A percentile compares a stretch with the other conserved stretches of the same genome.
Conservation (phyloP, 2,113 vertebrate genomes). For the Orientallactaga bullata region DNA sequence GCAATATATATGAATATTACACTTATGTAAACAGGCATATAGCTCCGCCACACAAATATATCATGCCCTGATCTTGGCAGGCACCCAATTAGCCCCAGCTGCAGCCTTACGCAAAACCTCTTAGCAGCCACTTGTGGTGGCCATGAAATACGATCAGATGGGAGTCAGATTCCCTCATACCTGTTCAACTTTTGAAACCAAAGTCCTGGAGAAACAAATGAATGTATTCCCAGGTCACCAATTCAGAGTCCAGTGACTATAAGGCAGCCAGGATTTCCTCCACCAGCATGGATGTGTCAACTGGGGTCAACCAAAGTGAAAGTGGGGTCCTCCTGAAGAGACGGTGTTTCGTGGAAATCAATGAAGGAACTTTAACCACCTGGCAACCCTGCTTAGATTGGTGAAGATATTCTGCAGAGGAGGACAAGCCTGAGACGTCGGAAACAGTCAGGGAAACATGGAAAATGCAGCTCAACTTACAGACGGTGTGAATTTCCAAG, state of each 20-base stretch:
- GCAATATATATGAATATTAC: slow-evolving; percentile 57
- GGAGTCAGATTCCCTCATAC: slow-evolving; percentile 75
- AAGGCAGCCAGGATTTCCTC: slow-evolving; percentile 31
- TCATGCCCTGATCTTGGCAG: slow-evolving; percentile 74
- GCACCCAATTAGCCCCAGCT: slow-evolving; percentile 75
- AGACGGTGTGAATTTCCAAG: neutral
- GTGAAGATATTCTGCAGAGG: slow-evolving; percentile 25
- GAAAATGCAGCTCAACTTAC: neutral
- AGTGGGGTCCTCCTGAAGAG: slow-evolving; percentile 20
- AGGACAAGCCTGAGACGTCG: slow-evolving; percentile 23
- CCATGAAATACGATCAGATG: slow-evolving; percentile 75
- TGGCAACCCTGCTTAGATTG: neutral
- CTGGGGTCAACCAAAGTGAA: slow-evolving; percentile 27
- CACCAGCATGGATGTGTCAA: slow-evolving; percentile 17
- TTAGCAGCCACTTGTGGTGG: slow-evolving; percentile 74
- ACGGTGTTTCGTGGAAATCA: slow-evolving; percentile 65
- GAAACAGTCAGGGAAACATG: neutral
- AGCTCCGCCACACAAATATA: slow-evolving; percentile 66
- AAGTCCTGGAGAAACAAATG: slow-evolving; percentile 67
- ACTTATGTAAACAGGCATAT: slow-evolving; percentile 70
- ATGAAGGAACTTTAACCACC: slow-evolving; percentile 25
- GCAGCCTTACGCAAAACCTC: slow-evolving; percentile 75
- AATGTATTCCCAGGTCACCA: slow-evolving; percentile 23
- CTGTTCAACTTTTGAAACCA: slow-evolving; percentile 57
- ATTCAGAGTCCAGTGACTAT: neutral